Evolutionary conservation across 1,140 invertebrate species (phyloP).

Genomic region (Gonioctena quinquepunctata): DNA sequence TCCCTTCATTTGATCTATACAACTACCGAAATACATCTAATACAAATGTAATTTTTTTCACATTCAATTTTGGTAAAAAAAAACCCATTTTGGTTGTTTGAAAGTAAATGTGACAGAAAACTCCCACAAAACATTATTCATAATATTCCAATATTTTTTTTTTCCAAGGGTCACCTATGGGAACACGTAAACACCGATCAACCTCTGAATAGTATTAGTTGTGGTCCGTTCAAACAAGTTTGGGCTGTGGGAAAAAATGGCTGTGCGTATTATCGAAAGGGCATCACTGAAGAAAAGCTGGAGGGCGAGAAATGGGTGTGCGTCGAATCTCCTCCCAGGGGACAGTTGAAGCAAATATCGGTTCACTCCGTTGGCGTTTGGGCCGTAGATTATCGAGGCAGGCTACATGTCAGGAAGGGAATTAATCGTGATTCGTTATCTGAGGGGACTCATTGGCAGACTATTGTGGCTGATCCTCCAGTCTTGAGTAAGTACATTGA

Average conservation of each 20-base stretch:
- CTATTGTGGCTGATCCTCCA: slow-evolving; percentile 62
- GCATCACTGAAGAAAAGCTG: slow-evolving; percentile 67
- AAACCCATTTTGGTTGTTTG: no score
- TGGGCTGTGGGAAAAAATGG: slow-evolving; percentile 87
- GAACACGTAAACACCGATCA: slow-evolving; percentile 80
- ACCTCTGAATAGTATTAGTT: slow-evolving; percentile 73
- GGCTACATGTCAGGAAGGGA: slow-evolving; percentile 69
- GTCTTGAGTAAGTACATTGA: slow-evolving; percentile 58
- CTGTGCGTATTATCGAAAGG: slow-evolving; percentile 77
- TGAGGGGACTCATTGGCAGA: slow-evolving; percentile 75
- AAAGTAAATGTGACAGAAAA: no score
- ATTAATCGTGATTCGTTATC: slow-evolving; percentile 67
- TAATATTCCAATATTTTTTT: not conserved
- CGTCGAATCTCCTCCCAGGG: slow-evolving; percentile 67
- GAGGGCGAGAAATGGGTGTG: slow-evolving; percentile 66
- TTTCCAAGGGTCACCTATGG: slow-evolving; percentile 72
- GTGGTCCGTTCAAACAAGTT: slow-evolving; percentile 69
- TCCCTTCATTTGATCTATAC: not conserved
- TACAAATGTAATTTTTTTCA: no score
- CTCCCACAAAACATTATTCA: no score
- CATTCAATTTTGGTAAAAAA: no score
- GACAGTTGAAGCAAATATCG: slow-evolving; percentile 76
- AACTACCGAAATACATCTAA: no score
- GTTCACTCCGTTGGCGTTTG: slow-evolving; percentile 72
- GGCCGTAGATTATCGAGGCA: slow-evolving; percentile 67